Base-by-base conservation (phyloP, 2,888 invertebrate genomes). In the Thyatira batis region DNA sequence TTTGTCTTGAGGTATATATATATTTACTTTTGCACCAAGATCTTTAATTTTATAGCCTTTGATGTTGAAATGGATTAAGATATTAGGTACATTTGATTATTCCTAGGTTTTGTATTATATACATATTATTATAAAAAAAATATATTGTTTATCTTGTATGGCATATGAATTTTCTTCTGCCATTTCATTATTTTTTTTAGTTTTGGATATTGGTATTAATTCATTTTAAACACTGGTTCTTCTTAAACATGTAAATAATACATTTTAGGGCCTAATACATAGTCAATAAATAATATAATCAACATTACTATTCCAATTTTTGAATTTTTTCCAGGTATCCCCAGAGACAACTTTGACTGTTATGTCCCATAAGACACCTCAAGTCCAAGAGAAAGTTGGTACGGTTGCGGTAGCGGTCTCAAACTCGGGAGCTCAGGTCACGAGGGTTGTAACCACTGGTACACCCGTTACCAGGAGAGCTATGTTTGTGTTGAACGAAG, bases 311-410 rank as follows among this genome's bases (percentile, higher is more conserved):
- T 33, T 5, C 6, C 39, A 17, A 13, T 17, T 44, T 49, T 43
- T 44, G 53, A 5, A 30, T 23, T 33, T 17, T 48, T 84, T 84
- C 6, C 78, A 92, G 92, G 87, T 92, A 17, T 91, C 92, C 3
- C 91, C 92, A 39, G 92, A 92, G 64, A 92, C 92, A 50, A 92
- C 92, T 17, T 61, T 92, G 53, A 92, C 92, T 50, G 92, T 92
- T 43, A 92, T 92, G 89, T 87, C 92, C 39, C 91, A 92, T 58
- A 92, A 92, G 71, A 82, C 90, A 39, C 92, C 92, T 0, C 92
- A 91, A 68, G 88, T 91, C 1, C 92, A 92, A 71, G 92, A 92
- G 55, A 92, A 92, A 77, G 87, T 86, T 17, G 89, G 91, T 27
- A 83, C 89, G 21, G 87, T 90, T 0, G 80, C 84, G 0, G 91